Evolutionary conservation across 2,888 invertebrate species (phyloP), one percentile per base, ranked within the genome.

Genomic region (Macropis europaea): DNA sequence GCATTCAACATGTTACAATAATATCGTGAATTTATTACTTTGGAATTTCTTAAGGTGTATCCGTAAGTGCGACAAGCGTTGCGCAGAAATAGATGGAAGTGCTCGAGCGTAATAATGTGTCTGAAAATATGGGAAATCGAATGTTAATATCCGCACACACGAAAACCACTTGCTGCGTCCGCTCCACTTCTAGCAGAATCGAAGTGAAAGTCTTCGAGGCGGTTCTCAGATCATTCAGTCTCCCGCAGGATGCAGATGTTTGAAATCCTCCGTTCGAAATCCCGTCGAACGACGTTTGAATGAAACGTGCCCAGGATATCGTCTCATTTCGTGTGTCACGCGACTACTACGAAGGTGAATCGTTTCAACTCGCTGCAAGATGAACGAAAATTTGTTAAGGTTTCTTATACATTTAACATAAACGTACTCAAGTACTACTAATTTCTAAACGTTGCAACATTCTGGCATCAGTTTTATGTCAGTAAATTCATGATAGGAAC

Each of bases 161-260:
- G 53, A 80, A n/a, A 52, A 81, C 78, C 77, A 81, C 78, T 78
- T 77, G 76, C 80, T 74, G 76, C 81, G 81, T 82, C 82, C 83
- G 82, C 76, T 85, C 82, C 77, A 83, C 82, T 79, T 85, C 38
- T 48, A 72, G 28, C 45, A 62, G 76, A 82, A 80, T 67, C 72
- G 73, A 77, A 82, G 82, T 82, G 82, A 82, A 82, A 82, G 82
- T 82, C 69, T 66, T 45, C 50, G 69, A 64, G 67, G 66, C 66
- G 68, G 71, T 81, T 80, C 78, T 80, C 78, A 72, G 79, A 79
- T 79, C 77, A 75, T 79, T 77, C 71, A 80, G 75, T 75, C 81
- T 77, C 81, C 78, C 66, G 62, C 77, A 79, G 79, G 81, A 79
- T 79, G 57, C 79, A 79, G 81, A 77, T 79, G 77, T 79, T 79